These are phyloP conservation scores for Tetramorium parvispinum DNA, from an alignment of 1,140 invertebrate genomes.

Conservation along the genomic window DNA sequence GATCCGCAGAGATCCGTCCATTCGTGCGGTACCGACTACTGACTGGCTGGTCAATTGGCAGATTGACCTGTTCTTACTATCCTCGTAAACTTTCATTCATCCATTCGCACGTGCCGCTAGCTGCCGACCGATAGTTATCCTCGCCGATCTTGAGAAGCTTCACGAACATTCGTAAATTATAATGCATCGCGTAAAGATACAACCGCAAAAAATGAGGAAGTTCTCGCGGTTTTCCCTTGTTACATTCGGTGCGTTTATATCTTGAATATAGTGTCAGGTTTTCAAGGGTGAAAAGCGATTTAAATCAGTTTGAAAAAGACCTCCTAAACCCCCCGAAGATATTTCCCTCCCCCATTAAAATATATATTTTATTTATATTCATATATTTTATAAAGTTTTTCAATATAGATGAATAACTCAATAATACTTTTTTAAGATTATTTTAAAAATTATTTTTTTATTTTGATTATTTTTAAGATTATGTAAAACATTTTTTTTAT, in stretches of 20 bases:
- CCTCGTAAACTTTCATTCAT: conserved; percentile 83
- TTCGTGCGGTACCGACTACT: conserved; percentile 69
- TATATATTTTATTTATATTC: not conserved
- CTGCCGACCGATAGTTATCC: conserved; percentile 24
- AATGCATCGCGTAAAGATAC: too few species aligned
- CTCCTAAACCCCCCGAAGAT: too few species aligned
- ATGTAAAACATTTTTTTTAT: not conserved
- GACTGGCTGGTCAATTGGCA: conserved; percentile 80
- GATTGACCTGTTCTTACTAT: conserved; percentile 83
- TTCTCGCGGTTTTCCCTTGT: not conserved
- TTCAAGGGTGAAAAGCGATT: not conserved
- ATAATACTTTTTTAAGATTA: not conserved
- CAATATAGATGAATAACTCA: not conserved
- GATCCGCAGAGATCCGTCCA: conserved; percentile 70
- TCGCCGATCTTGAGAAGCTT: not conserved
- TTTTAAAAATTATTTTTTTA: too few species aligned
- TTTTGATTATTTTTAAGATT: too few species aligned
- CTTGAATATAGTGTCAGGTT: not conserved
- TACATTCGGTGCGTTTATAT: not conserved
- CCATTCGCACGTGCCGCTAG: conserved; percentile 77
- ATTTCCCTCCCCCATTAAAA: too few species aligned
- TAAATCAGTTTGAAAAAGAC: not conserved
- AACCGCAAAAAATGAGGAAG: not conserved
- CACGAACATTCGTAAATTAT: not conserved
- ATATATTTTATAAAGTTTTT: not conserved